Evolutionary conservation across 2,113 vertebrate genomes (phyloP).

Genomic region (Ciconia maguari): DNA sequence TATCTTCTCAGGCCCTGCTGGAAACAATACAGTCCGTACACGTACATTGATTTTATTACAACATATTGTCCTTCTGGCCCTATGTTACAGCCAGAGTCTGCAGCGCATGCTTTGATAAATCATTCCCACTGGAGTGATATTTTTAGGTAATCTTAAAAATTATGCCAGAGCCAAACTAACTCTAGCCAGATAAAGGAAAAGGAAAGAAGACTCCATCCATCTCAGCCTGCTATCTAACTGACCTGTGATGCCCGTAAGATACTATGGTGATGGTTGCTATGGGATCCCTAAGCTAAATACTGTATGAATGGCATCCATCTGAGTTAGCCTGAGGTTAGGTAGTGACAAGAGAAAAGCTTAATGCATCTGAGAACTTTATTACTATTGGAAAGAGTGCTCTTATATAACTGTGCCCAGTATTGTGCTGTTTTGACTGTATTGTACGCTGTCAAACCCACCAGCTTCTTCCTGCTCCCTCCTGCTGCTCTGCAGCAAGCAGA

Average conservation of each 20-base stretch:
- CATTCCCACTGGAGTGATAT: background rate
- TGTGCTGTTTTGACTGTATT: slow-evolving; percentile 20
- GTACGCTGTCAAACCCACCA: slow-evolving; percentile 5
- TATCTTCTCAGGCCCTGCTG: background rate
- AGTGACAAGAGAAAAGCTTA: slow-evolving; percentile 15
- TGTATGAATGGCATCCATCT: slow-evolving; percentile 24
- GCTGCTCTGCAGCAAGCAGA: slow-evolving; percentile 29
- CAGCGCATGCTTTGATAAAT: background rate
- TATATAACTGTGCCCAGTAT: background rate
- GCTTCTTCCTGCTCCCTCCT: background rate
- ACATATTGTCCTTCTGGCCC: background rate
- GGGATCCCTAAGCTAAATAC: slow-evolving; percentile 28
- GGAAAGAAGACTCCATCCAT: background rate
- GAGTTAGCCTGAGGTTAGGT: slow-evolving; percentile 13
- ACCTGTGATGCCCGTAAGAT: background rate
- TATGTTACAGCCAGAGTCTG: background rate
- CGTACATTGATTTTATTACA: background rate
- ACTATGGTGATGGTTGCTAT: slow-evolving; percentile 33
- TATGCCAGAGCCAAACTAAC: background rate
- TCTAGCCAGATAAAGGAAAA: background rate
- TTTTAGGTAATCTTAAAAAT: background rate
- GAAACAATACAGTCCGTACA: background rate
- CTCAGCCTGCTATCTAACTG: background rate
- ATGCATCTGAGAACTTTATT: slow-evolving; percentile 14
- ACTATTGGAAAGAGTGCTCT: slow-evolving; percentile 15